phyloP scores from a whole-genome alignment of 2,113 vertebrate species.

The Lamprotornis superbus region DNA sequence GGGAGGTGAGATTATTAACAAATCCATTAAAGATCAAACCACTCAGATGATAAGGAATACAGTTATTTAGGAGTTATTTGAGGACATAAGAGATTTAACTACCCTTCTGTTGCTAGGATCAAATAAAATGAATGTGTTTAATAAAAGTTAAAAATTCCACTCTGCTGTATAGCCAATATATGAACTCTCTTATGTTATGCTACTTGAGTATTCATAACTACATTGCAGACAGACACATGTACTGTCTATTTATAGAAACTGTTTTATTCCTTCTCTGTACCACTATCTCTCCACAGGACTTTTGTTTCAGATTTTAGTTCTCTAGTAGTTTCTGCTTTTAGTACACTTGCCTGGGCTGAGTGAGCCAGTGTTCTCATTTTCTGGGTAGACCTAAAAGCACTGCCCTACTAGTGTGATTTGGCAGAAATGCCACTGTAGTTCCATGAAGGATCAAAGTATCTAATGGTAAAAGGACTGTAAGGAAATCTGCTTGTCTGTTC shows the following conservation, averaged over 20 bases:
- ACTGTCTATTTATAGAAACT: not conserved
- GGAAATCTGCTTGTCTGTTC: not conserved
- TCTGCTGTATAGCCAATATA: not conserved
- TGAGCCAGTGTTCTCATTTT: not conserved
- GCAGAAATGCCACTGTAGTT: not conserved
- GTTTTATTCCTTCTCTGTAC: not conserved
- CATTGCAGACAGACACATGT: not conserved
- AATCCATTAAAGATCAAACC: not conserved
- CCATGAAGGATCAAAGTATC: not conserved
- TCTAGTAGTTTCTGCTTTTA: not conserved
- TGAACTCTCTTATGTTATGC: not conserved
- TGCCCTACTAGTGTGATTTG: not conserved
- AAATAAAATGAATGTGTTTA: not conserved
- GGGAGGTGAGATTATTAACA: not conserved
- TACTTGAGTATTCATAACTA: not conserved
- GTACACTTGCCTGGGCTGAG: not conserved
- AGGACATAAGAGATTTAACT: not conserved
- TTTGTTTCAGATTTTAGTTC: constrained; percentile 1
- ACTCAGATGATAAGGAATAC: not conserved
- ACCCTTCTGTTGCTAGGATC: not conserved
- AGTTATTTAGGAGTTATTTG: not conserved
- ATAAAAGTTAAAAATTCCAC: not conserved
- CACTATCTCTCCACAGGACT: not conserved
- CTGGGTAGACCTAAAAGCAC: not conserved
- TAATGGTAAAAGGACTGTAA: not conserved